phyloP scores from a whole-genome alignment of 2,888 invertebrate genomes.

The Ophonus ardosiacus region DNA sequence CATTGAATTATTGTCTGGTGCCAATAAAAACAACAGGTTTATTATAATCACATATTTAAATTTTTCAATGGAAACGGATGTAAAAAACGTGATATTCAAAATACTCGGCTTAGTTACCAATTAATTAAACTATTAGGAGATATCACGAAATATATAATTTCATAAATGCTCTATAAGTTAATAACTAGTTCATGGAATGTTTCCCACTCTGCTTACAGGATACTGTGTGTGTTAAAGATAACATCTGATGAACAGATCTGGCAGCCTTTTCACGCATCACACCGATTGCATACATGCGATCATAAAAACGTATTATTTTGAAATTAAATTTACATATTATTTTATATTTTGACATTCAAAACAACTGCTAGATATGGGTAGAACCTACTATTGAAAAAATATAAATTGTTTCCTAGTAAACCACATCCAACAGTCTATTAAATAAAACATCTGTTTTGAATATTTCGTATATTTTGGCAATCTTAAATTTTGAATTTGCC shows the following conservation, averaged over 20 bases:
- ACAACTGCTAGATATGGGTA: slow-evolving; percentile 43
- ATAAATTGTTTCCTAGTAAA: slow-evolving; percentile 53
- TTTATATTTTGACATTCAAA: slow-evolving; percentile 58
- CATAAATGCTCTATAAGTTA: slow-evolving; percentile 17
- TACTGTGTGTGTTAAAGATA: neutral
- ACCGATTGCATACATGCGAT: slow-evolving; percentile 49
- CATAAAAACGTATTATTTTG: slow-evolving; percentile 56
- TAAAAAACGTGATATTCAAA: slow-evolving; percentile 45
- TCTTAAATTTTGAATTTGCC: slow-evolving; percentile 30
- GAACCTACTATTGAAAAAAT: slow-evolving; percentile 37
- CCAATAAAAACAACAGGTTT: slow-evolving; percentile 25
- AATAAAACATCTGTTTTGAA: slow-evolving; percentile 49
- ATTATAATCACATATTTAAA: slow-evolving; percentile 43
- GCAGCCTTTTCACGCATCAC: slow-evolving; percentile 37
- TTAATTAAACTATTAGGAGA: slow-evolving; percentile 50
- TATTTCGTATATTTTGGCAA: slow-evolving; percentile 31
- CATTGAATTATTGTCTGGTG: slow-evolving; percentile 18
- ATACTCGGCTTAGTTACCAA: slow-evolving; percentile 16
- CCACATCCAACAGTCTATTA: slow-evolving; percentile 18
- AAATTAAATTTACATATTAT: slow-evolving; percentile 61
- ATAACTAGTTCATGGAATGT: slow-evolving; percentile 20
- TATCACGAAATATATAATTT: slow-evolving; percentile 61
- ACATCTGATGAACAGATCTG: slow-evolving; percentile 46
- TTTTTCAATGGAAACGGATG: slow-evolving; percentile 26
- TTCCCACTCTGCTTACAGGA: neutral